Evolutionary conservation across 2,888 invertebrate species (phyloP).

Genomic region (Dendrolimus houi): DNA sequence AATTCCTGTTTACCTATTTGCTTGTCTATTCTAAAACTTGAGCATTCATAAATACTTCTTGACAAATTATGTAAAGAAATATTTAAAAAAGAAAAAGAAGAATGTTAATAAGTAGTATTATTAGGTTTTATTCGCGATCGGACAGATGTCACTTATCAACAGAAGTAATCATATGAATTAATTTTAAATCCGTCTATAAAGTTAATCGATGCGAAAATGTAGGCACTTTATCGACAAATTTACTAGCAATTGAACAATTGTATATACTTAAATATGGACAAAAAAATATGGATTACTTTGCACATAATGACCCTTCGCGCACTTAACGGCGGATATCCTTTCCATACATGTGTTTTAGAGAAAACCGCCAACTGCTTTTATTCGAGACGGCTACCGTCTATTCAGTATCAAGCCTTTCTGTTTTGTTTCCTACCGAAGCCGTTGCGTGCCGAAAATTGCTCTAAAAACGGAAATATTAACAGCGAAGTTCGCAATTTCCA

Average conservation of each 20-base stretch:
- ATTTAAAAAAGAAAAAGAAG: too few species aligned
- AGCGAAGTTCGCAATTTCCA: constrained; percentile 27
- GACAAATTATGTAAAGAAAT: too few species aligned
- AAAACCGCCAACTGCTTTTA: constrained; percentile 41
- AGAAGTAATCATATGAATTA: too few species aligned
- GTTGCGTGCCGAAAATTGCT: constrained; percentile 66
- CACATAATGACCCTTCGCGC: constrained; percentile 54
- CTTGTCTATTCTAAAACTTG: too few species aligned
- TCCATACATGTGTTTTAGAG: constrained; percentile 42
- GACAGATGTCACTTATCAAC: too few species aligned
- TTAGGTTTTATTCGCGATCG: too few species aligned
- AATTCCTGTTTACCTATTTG: too few species aligned
- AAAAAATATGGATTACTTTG: constrained; percentile 42
- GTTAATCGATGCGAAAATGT: background rate
- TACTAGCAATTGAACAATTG: constrained; percentile 17
- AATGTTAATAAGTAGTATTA: too few species aligned
- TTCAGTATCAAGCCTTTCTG: constrained; percentile 16
- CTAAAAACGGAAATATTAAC: constrained; percentile 32
- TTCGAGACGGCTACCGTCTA: constrained; percentile 53
- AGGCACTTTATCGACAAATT: constrained; percentile 14
- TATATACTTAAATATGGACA: constrained; percentile 17
- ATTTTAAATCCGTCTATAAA: too few species aligned
- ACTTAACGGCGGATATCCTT: constrained; percentile 63
- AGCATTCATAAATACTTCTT: too few species aligned
- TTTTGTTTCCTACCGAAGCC: constrained; percentile 29